Base-by-base conservation (phyloP, 2,888 invertebrate species). In the Orthosia cruda region DNA sequence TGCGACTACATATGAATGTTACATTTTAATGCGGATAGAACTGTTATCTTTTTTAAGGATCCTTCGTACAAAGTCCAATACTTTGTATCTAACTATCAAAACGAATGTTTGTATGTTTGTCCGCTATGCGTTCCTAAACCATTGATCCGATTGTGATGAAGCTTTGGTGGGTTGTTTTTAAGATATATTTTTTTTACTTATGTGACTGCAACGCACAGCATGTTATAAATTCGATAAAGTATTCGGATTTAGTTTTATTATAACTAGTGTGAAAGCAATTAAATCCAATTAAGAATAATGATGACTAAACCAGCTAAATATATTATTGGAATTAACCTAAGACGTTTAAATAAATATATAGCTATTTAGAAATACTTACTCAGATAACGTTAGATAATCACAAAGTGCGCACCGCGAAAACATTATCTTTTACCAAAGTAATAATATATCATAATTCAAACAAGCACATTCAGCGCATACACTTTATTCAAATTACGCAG, bases 371-470 rank as follows among this genome's bases (percentile, higher is more conserved):
- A 71, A 70, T 65, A 71, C 61, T 63, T 49, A 54, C 69, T 62
- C 64, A 57, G 64, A 73, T 77, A 57, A 71, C 59, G 61, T 61
- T 68, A 59, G 59, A 67, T 73, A 82, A 65, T 65, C 54, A 67
- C 54, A 52, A 71, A 72, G 47, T 77, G 54, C 57, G 64, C 62
- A 71, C 58, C 32, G 57, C 62, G 23, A 20, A 52, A 58, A 54
- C 80, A 80, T 79, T 83, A 74, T 74, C 81, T 66, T 64, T 71
- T 77, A 71, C 66, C 74, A 52, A 77, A 62, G 74, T 71, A 63
- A 69, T 57, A 57, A 49, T 55, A 55, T 73, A 65, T 67, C 77
- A 73, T 57, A 70, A 61, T 77, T 63, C 45, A 70, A 72, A 77
- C 71, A 77, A 71, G 80, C 77, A 77, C 77, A 71, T 64, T 59